phyloP scores from a whole-genome alignment of 2,888 invertebrate species.

The Metellina segmentata region DNA sequence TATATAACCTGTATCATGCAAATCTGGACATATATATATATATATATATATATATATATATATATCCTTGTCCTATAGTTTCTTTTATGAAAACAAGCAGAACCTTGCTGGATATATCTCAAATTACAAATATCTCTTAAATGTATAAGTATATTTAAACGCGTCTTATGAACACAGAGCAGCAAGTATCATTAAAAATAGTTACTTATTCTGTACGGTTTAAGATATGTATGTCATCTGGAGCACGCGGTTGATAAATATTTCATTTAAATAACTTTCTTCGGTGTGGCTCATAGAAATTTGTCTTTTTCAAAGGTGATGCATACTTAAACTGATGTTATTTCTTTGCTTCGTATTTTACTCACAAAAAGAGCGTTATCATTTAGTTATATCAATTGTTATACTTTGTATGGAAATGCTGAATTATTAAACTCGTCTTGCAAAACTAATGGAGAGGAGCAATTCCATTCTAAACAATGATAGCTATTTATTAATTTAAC shows the following conservation, averaged over 20 bases:
- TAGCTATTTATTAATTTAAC: too few species aligned
- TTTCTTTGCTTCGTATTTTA: too few species aligned
- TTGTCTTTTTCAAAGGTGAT: background rate
- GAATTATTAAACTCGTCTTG: too few species aligned
- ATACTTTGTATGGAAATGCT: too few species aligned
- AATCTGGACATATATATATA: background rate
- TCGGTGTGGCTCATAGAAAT: background rate
- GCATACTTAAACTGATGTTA: background rate
- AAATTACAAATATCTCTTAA: background rate
- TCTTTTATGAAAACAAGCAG: background rate
- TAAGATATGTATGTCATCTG: slow-evolving; percentile 21
- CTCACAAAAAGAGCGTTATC: too few species aligned
- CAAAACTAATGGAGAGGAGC: too few species aligned
- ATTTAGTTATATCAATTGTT: too few species aligned
- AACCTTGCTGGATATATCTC: background rate
- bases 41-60: too few species aligned
- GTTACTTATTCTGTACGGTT: background rate
- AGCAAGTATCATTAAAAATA: slow-evolving; percentile 11
- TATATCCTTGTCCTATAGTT: background rate
- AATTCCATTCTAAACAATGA: too few species aligned
- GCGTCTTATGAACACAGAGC: background rate
- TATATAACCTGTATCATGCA: background rate
- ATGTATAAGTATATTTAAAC: background rate
- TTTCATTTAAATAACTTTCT: background rate
- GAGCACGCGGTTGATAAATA: slow-evolving; percentile 13